A percentile compares a stretch with the other conserved stretches of the same genome.
Conservation (phyloP, 2,888 invertebrate species). For the Cenopis cana region DNA sequence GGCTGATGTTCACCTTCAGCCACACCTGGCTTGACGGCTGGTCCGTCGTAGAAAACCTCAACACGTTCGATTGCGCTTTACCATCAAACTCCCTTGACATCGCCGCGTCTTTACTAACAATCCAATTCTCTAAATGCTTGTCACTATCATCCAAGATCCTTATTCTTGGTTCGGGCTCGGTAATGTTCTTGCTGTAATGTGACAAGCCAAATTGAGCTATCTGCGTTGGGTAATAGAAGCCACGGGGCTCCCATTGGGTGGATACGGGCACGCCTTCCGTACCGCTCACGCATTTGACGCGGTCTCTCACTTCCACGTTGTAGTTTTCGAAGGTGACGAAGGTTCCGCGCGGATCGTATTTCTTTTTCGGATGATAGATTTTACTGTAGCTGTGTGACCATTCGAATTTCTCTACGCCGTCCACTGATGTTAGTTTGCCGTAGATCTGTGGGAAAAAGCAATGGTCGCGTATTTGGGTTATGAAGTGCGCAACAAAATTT, state of each 20-base stretch:
- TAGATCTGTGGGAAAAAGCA: slow-evolving; percentile 85
- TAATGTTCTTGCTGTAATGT: slow-evolving; percentile 97
- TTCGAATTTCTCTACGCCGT: slow-evolving; percentile 93
- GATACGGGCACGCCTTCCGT: slow-evolving; percentile 97
- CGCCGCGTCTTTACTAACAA: slow-evolving; percentile 88
- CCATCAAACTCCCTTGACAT: slow-evolving; percentile 87
- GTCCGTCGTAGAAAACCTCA: slow-evolving; percentile 90
- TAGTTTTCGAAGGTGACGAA: slow-evolving; percentile 99
- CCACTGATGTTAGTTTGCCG: slow-evolving; percentile 91
- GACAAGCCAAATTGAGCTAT: slow-evolving; percentile 99
- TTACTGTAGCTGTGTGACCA: slow-evolving; percentile 98
- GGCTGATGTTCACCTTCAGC: slow-evolving; percentile 80
- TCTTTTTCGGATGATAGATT: slow-evolving; percentile 94
- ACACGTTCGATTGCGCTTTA: slow-evolving; percentile 84
- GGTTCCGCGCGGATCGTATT: slow-evolving; percentile 95
- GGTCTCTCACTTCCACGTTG: slow-evolving; percentile 97
- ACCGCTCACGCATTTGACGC: slow-evolving; percentile 98
- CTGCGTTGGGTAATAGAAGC: slow-evolving; percentile 99
- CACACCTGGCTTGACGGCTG: slow-evolving; percentile 88
- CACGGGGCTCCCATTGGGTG: slow-evolving; percentile 98
- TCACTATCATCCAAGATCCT: slow-evolving; percentile 91
- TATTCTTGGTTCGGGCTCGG: slow-evolving; percentile 91
- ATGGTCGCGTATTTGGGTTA: not conserved
- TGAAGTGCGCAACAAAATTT: not conserved
- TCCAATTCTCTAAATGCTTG: slow-evolving; percentile 88